Evolutionary conservation across 2,113 vertebrate species (phyloP), one percentile per base, ranked within the genome.

Genomic region (Pseudorectes ferrugineus): DNA sequence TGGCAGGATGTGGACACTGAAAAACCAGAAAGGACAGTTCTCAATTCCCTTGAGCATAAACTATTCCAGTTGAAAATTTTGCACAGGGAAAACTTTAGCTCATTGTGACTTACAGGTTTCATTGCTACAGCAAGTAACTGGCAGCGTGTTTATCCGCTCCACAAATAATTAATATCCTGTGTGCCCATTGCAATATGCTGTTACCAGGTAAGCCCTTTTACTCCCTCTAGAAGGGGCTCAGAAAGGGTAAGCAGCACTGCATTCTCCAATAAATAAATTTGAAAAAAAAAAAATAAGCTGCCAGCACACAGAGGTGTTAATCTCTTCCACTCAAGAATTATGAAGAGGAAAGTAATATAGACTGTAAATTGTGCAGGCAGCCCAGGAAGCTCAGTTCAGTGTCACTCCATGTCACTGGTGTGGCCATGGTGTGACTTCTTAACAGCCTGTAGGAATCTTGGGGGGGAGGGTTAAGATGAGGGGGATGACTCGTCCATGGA

Each of bases 201-300:
- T 92, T 80, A 88, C 52, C 89, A 89, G 87, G 74, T 78, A 96
- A 96, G 85, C 14, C 73, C 92, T 70, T 85, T 92, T 88, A 40
- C 63, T 58, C 42, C 33, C 24, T 7, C 1, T 65, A 55, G 67
- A 93, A 80, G 24, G 33, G 52, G 66, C 67, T 62, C 49, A 59
- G 46, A 52, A 87, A 97, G 51, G 71, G 83, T 76, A 73, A 97
- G 48, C 61, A 71, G 22, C n/a, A 85, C 38, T 51, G 46, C 29
- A 72, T 46, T 92, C 49, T 55, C 86, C 59, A 92, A 28, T 74
- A 85, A 97, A 92, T 82, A 86, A 28, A 67, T 54, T 21, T 36
- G 21, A 24, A 25, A 36, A n/a, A n/a, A n/a, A n/a, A 40, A 35
- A 90, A 91, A 75, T 19, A 66, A 36, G 11, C 63, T 86, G 51